Base-by-base conservation (phyloP, 1,140 invertebrate species). In the Apis dorsata region DNA sequence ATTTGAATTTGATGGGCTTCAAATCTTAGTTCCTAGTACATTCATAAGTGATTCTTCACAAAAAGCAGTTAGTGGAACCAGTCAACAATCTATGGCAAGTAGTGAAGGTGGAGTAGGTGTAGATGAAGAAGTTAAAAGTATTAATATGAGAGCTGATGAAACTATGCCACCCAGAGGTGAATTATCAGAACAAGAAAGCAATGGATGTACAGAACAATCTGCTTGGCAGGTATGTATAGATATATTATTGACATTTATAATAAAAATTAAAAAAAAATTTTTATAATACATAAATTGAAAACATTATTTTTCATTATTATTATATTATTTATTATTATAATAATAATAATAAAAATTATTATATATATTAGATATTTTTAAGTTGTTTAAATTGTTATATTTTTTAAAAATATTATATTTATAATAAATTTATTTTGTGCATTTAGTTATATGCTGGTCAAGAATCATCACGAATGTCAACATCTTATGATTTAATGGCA, bases 101-200 rank as follows among this genome's bases (percentile, higher is more conserved):
- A 93, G 93, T 60, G 94, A 95, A 77, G 92, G 95, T 73, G 95
- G 95, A 70, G 94, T 94, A 83, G 94, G 94, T 68, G 93, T 95
- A 28, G 95, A 95, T 76, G 95, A 95, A 74, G 94, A 95, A 70
- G 95, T 95, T 72, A 94, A 94, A 65, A 94, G 95, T 34, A 92
- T 97, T 59, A 96, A 97, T 89, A 97, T 98, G 87, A 95, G 96
- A 85, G 96, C 97, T 0, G 97, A 98, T 90, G 97, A 98, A 91
- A 96, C 95, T 74, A 97, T 98, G 97, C 97, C 97, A 57, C 96
- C 97, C 0, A 95, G 96, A 84, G 97, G 97, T 12, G 97, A 97
- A 93, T 94, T 97, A 17, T 97, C 97, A 10, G 97, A 96, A 53
- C 97, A 97, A 91, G 97, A 97, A 85, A 97, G 97, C 93, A 96